Percentiles rank a stretch among this genome's conserved stretches.
phyloP scores from a whole-genome alignment of 92 coral and sea anemone species.

The Porites rus region DNA sequence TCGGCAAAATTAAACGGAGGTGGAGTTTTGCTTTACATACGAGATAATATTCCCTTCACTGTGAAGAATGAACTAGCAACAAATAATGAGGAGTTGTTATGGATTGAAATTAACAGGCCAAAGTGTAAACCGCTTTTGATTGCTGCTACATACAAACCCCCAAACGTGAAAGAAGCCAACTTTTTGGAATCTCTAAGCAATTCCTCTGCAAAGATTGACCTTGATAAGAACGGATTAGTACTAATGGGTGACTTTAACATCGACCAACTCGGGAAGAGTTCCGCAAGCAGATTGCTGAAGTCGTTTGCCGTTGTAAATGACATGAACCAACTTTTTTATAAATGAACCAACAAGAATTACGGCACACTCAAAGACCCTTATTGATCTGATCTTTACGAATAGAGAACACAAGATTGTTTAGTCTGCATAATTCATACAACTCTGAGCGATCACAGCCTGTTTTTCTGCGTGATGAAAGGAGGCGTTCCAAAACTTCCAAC shows the following conservation, averaged over 20 bases:
- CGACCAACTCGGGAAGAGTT: constrained; percentile 30
- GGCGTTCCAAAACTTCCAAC: constrained; percentile 54
- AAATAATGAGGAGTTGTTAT: constrained; percentile 13
- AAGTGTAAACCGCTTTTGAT: too few species aligned
- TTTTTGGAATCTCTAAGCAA: constrained; percentile 19
- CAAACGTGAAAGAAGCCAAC: constrained; percentile 22
- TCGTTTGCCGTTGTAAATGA: constrained; percentile 45
- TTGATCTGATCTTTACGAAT: constrained; percentile 52
- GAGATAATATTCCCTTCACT: constrained; percentile 22
- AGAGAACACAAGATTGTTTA: constrained; percentile 20
- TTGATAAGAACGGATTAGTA: constrained; percentile 12
- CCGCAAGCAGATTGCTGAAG: constrained; percentile 8
- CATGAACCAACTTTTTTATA: constrained; percentile 20
- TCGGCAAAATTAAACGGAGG: constrained; percentile 16
- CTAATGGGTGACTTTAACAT: constrained; percentile 38
- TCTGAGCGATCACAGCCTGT: constrained; percentile 46
- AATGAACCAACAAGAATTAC: not conserved
- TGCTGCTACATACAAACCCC: constrained; percentile 26
- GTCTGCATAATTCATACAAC: constrained; percentile 37
- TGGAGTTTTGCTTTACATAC: constrained; percentile 30
- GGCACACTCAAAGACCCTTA: constrained; percentile 61
- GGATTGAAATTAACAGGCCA: constrained; percentile 42
- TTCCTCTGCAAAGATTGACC: constrained; percentile 19
- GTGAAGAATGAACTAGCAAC: constrained; percentile 7
- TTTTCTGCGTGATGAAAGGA: constrained; percentile 53